Conservation (phyloP, 2,888 invertebrate species). For the Amiota mariae region DNA sequence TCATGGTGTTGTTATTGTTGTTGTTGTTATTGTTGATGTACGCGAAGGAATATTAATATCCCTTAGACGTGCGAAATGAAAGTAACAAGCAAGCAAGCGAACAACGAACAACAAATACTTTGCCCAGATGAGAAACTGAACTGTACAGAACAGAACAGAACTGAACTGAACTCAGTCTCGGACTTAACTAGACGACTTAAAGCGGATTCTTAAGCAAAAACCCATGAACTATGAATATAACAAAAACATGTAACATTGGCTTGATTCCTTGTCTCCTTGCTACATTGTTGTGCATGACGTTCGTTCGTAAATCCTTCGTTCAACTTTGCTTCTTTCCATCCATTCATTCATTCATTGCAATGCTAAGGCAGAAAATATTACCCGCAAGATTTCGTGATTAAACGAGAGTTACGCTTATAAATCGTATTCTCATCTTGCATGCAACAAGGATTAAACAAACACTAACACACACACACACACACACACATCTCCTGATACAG, state of each 20-base stretch:
- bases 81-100: conserved; percentile 9
- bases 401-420: conserved; percentile 38
- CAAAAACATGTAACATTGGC: too few relatives aligned
- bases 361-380: conserved; percentile 35
- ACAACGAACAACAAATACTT: background rate
- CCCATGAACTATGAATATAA: too few relatives aligned
- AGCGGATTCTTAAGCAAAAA: too few relatives aligned
- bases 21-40: conserved; percentile 1
- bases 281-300: conserved; percentile 14
- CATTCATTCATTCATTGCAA: background rate
- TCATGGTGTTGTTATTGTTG: background rate
- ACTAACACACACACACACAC: conserved; percentile 3
- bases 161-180: too few relatives aligned
- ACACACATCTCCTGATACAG: background rate
- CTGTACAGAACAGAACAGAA: too few relatives aligned
- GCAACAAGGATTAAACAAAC: conserved; percentile 22
- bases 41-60: conserved; percentile 32
- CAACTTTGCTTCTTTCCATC: background rate
- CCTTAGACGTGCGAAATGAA: conserved; percentile 27
- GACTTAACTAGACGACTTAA: too few relatives aligned
- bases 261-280: too few relatives aligned
- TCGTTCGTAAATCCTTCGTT: background rate
- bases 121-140: background rate
- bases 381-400: conserved; percentile 42
- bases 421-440: conserved; percentile 28